Percentiles rank a stretch among this genome's conserved stretches.
Evolutionary conservation across 2,113 vertebrate genomes (phyloP).

Genomic region (Burhinus bistriatus): DNA sequence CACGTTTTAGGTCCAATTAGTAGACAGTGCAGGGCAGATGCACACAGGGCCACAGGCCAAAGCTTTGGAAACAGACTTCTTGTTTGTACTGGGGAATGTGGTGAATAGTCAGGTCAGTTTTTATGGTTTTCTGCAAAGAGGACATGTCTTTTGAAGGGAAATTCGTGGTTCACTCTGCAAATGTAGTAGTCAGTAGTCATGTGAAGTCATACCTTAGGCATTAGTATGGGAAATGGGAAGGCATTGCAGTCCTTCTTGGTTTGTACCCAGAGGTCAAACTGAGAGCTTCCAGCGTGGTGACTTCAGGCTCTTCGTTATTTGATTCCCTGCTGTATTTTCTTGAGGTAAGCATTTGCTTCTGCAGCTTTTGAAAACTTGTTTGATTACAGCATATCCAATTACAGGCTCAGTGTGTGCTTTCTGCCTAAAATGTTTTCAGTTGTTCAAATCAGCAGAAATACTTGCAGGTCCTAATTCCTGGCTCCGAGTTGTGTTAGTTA

Average conservation of each 20-base stretch:
- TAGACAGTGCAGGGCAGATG: not conserved
- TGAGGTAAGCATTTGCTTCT: slow-evolving; percentile 5
- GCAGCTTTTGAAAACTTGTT: not conserved
- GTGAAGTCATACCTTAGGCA: not conserved
- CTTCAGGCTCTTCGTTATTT: slow-evolving; percentile 36
- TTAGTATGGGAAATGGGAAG: slow-evolving; percentile 53
- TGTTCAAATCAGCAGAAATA: not conserved
- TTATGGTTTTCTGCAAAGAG: not conserved
- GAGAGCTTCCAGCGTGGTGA: slow-evolving; percentile 1
- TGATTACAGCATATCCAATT: not conserved
- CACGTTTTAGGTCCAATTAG: not conserved
- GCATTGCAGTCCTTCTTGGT: not conserved
- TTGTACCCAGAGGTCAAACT: slow-evolving; percentile 49
- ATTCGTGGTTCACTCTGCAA: not conserved
- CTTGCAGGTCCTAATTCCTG: not conserved
- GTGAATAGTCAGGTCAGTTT: not conserved
- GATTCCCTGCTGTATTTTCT: not conserved
- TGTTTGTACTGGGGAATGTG: not conserved
- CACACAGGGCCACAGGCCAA: not conserved
- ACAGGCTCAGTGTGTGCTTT: not conserved
- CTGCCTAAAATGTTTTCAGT: not conserved
- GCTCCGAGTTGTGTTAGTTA: not conserved
- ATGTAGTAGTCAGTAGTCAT: not conserved
- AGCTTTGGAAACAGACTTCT: not conserved
- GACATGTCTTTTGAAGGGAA: not conserved